phyloP scores from a whole-genome alignment of 2,113 vertebrate species.

The Macroglossus sobrinus region DNA sequence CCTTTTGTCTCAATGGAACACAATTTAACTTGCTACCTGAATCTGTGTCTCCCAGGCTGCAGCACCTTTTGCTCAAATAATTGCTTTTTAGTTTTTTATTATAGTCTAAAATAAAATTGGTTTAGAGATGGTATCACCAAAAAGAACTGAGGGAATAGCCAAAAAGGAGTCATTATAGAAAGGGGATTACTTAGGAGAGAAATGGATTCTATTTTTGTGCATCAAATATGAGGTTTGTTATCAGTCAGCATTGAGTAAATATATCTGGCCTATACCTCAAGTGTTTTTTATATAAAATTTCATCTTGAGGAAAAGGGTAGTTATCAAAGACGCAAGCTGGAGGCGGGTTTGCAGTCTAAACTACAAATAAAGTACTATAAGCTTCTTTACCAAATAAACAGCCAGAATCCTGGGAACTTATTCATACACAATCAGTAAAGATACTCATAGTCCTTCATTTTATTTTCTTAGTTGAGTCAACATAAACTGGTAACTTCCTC shows the following conservation, averaged over 20 bases:
- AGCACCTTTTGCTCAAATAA: background rate
- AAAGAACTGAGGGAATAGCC: background rate
- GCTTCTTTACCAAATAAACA: background rate
- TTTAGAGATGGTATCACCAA: background rate
- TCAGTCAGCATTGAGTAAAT: background rate
- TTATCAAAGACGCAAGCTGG: background rate
- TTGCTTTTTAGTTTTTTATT: background rate
- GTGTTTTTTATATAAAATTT: conserved; percentile 10
- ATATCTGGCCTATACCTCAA: background rate
- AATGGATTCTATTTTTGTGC: background rate
- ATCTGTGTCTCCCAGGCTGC: background rate
- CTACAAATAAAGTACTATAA: background rate
- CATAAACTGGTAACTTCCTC: background rate
- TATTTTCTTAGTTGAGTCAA: conserved; percentile 24
- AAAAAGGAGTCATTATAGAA: background rate
- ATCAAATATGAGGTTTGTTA: background rate
- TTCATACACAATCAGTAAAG: background rate
- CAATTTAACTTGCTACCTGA: background rate
- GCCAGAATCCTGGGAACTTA: background rate
- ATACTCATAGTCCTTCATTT: background rate
- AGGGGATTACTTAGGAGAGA: background rate
- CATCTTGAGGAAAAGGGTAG: background rate
- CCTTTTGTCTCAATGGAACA: background rate
- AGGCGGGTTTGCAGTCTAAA: background rate
- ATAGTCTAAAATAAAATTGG: background rate